A percentile compares a stretch with the other conserved stretches of the same genome.
phyloP scores from a whole-genome alignment of 2,797 vertebrate genomes.

The Phrynocephalus forsythii region DNA sequence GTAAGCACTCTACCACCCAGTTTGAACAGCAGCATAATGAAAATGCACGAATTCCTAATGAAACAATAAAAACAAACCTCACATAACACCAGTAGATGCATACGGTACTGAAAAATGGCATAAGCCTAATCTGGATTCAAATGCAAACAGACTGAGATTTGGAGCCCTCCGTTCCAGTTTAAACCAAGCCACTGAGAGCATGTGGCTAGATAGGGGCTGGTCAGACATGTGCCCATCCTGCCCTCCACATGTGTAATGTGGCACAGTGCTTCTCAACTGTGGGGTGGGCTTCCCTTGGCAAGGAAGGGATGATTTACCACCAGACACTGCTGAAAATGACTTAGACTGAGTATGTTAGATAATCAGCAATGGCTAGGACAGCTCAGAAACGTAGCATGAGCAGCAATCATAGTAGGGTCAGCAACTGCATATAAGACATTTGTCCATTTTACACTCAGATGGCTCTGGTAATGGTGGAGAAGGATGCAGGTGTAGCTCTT shows the following conservation, averaged over 20 bases:
- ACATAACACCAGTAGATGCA: neutral
- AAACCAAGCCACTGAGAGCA: neutral
- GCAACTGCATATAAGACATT: too few species aligned
- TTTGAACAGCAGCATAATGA: neutral
- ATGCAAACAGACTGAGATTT: neutral
- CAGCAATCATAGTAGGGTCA: too few species aligned
- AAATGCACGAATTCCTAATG: neutral
- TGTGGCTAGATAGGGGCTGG: neutral
- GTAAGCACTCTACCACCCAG: neutral
- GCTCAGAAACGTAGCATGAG: too few species aligned
- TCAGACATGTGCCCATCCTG: too few species aligned
- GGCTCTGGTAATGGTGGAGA: too few species aligned
- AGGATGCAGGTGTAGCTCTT: too few species aligned
- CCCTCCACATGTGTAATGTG: neutral
- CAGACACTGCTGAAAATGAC: too few species aligned
- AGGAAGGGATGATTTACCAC: neutral
- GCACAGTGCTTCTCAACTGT: neutral
- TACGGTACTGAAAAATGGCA: neutral
- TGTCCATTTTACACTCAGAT: too few species aligned
- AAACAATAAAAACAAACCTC: neutral
- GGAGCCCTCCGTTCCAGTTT: neutral
- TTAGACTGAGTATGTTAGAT: too few species aligned
- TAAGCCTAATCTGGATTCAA: neutral
- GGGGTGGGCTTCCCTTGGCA: neutral
- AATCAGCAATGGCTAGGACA: too few species aligned